phyloP scores from a whole-genome alignment of 1,140 invertebrate genomes.

The Linepithema humile region DNA sequence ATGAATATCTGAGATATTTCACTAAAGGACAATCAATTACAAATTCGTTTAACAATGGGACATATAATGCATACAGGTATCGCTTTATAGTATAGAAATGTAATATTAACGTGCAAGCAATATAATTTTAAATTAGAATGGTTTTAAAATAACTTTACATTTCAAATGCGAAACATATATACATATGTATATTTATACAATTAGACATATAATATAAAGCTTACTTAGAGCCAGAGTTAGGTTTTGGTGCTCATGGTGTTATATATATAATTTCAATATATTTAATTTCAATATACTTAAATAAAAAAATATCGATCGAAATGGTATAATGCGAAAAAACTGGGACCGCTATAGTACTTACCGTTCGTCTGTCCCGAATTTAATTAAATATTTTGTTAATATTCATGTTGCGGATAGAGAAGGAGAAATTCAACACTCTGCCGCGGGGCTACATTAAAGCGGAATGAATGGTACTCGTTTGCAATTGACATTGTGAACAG shows the following conservation, averaged over 20 bases:
- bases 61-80: background rate
- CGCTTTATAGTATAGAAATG: background rate
- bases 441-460: conserved; percentile 14
- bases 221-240: too few relatives aligned
- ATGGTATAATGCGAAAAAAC: conserved; percentile 7
- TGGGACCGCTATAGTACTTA: background rate
- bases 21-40: background rate
- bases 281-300: conserved; percentile 10
- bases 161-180: too few relatives aligned
- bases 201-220: too few relatives aligned
- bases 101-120: background rate
- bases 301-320: background rate
- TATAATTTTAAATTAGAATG: too few relatives aligned
- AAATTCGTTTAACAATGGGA: background rate
- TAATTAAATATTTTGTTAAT: conserved; percentile 53
- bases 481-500: conserved; percentile 42
- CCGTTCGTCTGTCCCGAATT: conserved; percentile 18
- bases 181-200: too few relatives aligned
- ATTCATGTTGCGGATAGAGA: conserved; percentile 1
- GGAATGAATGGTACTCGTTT: conserved; percentile 48
- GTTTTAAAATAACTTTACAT: too few relatives aligned
- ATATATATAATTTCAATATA: too few relatives aligned
- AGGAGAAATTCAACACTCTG: conserved; percentile 22
- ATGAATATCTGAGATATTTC: background rate
- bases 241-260: too few relatives aligned